These are phyloP conservation scores for Oscheius myriophilus DNA, from an alignment of 2,888 invertebrate species.

Conservation along the genomic window DNA sequence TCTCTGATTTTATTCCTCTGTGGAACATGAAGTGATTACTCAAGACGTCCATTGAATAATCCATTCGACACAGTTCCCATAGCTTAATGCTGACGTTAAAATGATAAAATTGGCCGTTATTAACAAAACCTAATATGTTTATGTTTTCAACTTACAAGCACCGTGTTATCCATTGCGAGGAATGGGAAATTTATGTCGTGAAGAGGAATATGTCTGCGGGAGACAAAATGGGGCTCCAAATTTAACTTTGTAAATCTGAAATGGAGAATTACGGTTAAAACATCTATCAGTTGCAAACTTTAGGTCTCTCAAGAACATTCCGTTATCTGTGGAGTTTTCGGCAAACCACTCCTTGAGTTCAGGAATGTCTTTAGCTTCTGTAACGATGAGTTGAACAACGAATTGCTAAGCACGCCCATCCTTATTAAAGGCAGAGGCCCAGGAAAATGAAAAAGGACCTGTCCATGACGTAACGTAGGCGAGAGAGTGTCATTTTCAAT, in stretches of 20 bases:
- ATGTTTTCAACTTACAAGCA: conserved; percentile 10
- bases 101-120: background rate
- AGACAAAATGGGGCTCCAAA: conserved; percentile 34
- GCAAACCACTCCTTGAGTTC: conserved; percentile 7
- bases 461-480: too few species aligned
- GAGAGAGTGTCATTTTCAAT: too few species aligned
- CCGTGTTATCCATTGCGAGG: conserved; percentile 27
- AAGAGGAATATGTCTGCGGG: conserved; percentile 25
- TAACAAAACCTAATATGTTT: too few species aligned
- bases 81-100: background rate
- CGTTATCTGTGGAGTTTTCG: conserved; percentile 5
- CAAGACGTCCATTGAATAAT: conserved; percentile 16
- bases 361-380: conserved; percentile 25
- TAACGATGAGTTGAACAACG: too few species aligned
- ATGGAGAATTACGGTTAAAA: background rate
- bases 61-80: conserved; percentile 31
- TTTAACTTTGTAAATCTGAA: conserved; percentile 9
- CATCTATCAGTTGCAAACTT: background rate
- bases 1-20: conserved; percentile 24
- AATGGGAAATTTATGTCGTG: conserved; percentile 33
- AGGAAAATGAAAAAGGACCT: too few species aligned
- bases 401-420: too few species aligned
- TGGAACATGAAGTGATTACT: conserved; percentile 27
- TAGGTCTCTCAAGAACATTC: background rate
- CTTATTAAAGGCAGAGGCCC: too few species aligned